Evolutionary conservation across 2,113 vertebrate genomes (phyloP).

Genomic region (Apodemus sylvaticus): DNA sequence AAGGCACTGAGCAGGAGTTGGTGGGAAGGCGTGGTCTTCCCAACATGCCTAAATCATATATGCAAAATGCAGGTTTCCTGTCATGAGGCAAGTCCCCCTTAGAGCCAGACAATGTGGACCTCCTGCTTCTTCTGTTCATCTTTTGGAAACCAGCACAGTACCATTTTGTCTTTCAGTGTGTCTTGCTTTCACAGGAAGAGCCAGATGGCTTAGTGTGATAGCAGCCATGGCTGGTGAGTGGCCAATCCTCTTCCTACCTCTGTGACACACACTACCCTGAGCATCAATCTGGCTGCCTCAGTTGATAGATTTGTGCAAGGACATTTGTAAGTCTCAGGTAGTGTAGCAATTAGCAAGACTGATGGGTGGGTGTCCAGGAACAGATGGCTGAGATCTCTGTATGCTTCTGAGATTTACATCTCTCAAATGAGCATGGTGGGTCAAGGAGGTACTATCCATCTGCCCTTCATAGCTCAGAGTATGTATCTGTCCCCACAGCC

Average conservation of each 20-base stretch:
- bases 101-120: constrained; percentile 52
- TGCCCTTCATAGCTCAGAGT: neutral
- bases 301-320: neutral
- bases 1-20: neutral
- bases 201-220: neutral
- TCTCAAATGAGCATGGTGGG: neutral
- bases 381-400: neutral
- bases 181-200: neutral
- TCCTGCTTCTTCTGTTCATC: constrained; percentile 49
- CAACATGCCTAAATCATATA: constrained; percentile 68
- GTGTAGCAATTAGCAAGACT: neutral
- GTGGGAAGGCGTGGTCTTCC: neutral
- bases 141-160: constrained; percentile 44
- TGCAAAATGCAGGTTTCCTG: constrained; percentile 62
- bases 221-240: neutral
- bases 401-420: neutral
- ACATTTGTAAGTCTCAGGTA: neutral
- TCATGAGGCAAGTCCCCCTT: constrained; percentile 55
- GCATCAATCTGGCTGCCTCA: constrained; percentile 11
- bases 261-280: neutral
- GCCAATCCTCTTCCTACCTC: constrained; percentile 29
- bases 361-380: neutral
- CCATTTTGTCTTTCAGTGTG: constrained; percentile 46
- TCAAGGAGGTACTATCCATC: neutral
- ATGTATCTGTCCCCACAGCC: neutral